Evolutionary conservation across 2,797 vertebrate species (phyloP), one percentile per base, ranked within the genome.

Genomic region (Cirrhinus mrigala): DNA sequence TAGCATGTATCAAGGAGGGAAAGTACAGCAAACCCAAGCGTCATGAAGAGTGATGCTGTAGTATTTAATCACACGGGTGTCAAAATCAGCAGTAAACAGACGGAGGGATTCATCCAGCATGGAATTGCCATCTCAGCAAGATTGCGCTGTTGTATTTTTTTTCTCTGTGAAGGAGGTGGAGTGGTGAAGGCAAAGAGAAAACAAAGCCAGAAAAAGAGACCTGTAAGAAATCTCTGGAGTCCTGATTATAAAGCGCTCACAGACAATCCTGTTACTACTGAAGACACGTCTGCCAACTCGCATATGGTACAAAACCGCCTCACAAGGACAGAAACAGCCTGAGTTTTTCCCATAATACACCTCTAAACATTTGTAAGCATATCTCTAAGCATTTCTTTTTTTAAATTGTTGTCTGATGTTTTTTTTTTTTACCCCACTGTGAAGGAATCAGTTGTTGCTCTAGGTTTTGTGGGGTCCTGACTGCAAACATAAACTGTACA

Each of bases 221-320:
- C 73, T 48, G 44, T 86, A 40, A 69, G 75, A 79, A 79, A 58
- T 80, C 86, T 79, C 81, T 56, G n/a, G 86, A 83, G 86, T 83
- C 64, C 58, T 84, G 85, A 87, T 87, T 87, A 83, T 58, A 83
- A 83, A 79, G 77, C 79, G 66, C 69, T 87, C 75, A 56, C 75
- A 87, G 70, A 40, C 69, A 84, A 80, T 83, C 69, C 75, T 68
- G 81, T 83, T 87, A 87, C 77, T 83, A 80, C 37, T 48, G 70
- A 71, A 87, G 84, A 83, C 20, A 44, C 20, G 10, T 74, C 81
- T 87, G 81, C 86, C 85, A 78, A 60, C 73, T 78, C 82, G 3
- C 58, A 37, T 40, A 24, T 24, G 29, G 58, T 83, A 54, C 60
- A 77, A 76, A 54, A 33, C 9, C 10, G 4, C 27, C 71, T 37